Evolutionary conservation across 35 echinoderm and acorn worm species (phyloP).

Genomic region (Holothuria glaberrima): DNA sequence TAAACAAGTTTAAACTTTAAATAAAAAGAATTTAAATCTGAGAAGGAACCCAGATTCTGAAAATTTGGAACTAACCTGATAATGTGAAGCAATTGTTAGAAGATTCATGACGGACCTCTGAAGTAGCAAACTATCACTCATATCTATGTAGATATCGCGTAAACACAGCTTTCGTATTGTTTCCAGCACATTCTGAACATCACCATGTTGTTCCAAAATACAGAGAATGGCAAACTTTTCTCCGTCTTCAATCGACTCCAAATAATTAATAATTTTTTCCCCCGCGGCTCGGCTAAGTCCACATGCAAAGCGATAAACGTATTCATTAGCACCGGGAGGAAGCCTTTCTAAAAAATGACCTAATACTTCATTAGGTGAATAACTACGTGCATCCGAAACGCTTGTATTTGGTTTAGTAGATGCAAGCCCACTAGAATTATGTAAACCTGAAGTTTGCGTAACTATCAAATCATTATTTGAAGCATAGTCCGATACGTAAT

Average conservation of each 20-base stretch:
- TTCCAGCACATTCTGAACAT: background rate
- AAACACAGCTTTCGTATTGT: background rate
- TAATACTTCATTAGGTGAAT: background rate
- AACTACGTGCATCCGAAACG: background rate
- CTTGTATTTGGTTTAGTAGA: no score
- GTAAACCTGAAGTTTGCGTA: background rate
- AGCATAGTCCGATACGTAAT: no score
- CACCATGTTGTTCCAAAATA: background rate
- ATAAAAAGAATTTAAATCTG: no score
- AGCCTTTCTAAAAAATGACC: background rate
- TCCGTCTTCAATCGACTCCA: background rate
- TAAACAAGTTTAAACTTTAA: no score
- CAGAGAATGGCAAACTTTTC: background rate
- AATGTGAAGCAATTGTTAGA: background rate
- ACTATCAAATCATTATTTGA: no score
- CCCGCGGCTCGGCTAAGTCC: background rate
- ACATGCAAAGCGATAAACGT: slow-evolving; percentile 3
- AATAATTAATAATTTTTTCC: background rate
- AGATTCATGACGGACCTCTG: background rate
- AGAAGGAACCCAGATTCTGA: no score
- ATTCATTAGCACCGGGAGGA: background rate
- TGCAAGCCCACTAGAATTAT: background rate
- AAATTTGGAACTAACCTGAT: background rate
- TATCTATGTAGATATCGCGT: background rate
- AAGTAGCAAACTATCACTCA: background rate